Base-by-base conservation (phyloP, 2,797 vertebrate genomes). In the Schizopygopsis pylzovi region DNA sequence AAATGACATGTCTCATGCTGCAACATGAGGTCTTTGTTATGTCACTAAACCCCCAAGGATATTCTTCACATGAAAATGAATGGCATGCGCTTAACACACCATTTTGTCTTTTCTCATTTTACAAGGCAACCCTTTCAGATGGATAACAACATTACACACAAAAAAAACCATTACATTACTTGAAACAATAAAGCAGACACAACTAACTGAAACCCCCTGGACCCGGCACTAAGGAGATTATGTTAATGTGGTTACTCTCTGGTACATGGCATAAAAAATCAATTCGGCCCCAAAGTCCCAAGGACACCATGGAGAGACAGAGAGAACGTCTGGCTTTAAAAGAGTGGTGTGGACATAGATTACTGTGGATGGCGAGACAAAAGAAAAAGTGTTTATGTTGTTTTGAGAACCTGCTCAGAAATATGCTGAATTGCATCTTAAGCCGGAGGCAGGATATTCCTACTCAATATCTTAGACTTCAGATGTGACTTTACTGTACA, bases 191-290 rank as follows among this genome's bases (percentile, higher is more conserved):
- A 82, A 78, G 84, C 83, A 68, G 85, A 82, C 81, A 56, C 81
- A 86, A 89, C 83, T 81, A 90, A 87, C 73, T 85, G 86, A 87
- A 89, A 86, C 80, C 85, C 86, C 76, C 33, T 90, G 88, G 85
- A 88, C 78, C 28, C 39, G 72, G 20, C 67, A 85, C 84, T 86
- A 88, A 88, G 81, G 59, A 82, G 86, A 87, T 87, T 86, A 88
- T 87, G 84, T 81, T 85, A 88, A 90, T 86, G 77, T 83, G 37
- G 82, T 87, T 87, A 76, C 59, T 86, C 79, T 54, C 79, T 84
- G 75, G 68, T 81, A 72, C 83, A 86, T 45, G 65, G 72, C 81
- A 71, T 82, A 81, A 83, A 87, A 68, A 90, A 89, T 87, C 83
- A 73, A 83, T 87, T 84, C 52, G 9, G 37, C 45, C 73, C 54